These are phyloP conservation scores for Xanthorhoe spadicearia DNA, from an alignment of 2,888 invertebrate genomes.

Conservation along the genomic window DNA sequence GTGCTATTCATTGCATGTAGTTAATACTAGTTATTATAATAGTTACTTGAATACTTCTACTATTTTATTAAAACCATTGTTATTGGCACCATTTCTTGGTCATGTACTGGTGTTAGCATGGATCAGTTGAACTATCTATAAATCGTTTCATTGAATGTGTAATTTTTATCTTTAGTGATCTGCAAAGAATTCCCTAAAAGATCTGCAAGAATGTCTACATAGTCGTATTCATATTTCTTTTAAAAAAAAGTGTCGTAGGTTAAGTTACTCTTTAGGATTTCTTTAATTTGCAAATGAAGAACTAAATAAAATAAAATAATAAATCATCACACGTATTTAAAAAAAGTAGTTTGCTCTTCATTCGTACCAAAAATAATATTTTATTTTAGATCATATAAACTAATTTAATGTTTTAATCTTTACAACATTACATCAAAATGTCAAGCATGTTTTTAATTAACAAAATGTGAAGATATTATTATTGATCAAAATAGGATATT, in stretches of 20 bases:
- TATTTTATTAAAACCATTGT: background rate
- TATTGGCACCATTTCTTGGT: too few relatives aligned
- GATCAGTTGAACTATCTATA: too few relatives aligned
- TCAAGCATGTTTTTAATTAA: background rate
- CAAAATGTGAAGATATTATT: background rate
- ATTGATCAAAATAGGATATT: too few relatives aligned
- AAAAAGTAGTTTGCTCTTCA: background rate
- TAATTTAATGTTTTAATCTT: conserved; percentile 2
- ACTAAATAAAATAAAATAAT: background rate
- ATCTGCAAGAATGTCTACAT: too few relatives aligned
- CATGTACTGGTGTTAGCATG: too few relatives aligned
- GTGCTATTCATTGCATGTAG: conserved; percentile 1
- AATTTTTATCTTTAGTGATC: too few relatives aligned
- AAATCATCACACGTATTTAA: background rate
- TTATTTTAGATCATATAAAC: conserved; percentile 8
- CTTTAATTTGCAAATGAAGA: too few relatives aligned
- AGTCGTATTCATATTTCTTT: too few relatives aligned
- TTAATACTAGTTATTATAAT: background rate
- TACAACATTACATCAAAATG: background rate
- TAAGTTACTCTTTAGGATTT: too few relatives aligned
- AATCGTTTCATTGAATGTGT: too few relatives aligned
- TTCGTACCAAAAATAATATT: background rate
- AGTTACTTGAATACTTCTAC: background rate
- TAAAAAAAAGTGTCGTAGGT: too few relatives aligned
- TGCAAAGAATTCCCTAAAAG: too few relatives aligned